phyloP scores from a whole-genome alignment of 2,797 vertebrate genomes.

The Rhabdomys pumilio region DNA sequence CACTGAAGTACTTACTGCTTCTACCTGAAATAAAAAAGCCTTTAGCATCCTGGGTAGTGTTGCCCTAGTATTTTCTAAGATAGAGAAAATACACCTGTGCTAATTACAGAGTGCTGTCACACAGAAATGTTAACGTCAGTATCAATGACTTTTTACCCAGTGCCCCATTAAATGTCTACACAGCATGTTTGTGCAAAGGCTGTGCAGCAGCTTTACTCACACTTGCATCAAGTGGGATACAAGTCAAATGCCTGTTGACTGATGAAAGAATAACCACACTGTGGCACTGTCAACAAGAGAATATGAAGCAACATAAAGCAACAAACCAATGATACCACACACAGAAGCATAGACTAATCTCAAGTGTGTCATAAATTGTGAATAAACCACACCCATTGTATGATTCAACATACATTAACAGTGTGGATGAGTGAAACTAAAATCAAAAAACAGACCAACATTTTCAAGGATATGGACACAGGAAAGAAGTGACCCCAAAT shows the following conservation, averaged over 20 bases:
- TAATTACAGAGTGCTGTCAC: not conserved
- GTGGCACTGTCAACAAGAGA: not conserved
- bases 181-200: not conserved
- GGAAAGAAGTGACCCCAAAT: not conserved
- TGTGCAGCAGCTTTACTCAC: not conserved
- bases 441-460: slow-evolving; percentile 1
- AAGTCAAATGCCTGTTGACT: not conserved
- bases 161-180: not conserved
- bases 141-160: not conserved
- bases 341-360: slow-evolving; percentile 22
- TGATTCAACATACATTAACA: slow-evolving; percentile 5
- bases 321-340: not conserved
- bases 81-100: not conserved
- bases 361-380: not conserved
- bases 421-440: slow-evolving; percentile 29
- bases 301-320: not conserved
- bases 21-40: slow-evolving; percentile 91
- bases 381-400: not conserved
- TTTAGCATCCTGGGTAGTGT: not conserved
- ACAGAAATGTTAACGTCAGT: not conserved
- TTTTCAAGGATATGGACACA: not conserved
- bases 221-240: slow-evolving; percentile 22
- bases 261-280: slow-evolving; percentile 11
- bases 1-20: slow-evolving; percentile 99
- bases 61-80: slow-evolving; percentile 39